Conservation (phyloP, 64 coral and sea anemone genomes). For the Trachythela sp. region DNA sequence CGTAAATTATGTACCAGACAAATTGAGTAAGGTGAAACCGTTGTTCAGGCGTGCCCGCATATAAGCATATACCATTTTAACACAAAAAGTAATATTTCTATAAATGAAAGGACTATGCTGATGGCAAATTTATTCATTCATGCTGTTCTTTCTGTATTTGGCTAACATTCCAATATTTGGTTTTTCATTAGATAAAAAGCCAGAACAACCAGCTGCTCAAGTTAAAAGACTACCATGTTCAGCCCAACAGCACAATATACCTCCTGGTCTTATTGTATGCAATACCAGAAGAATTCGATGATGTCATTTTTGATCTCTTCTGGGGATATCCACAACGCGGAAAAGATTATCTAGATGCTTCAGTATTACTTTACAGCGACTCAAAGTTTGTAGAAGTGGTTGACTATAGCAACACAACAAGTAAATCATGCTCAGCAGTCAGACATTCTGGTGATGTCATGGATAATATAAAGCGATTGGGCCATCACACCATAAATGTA, state of each 20-base stretch:
- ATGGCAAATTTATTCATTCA: background rate
- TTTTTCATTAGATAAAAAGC: background rate
- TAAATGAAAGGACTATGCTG: no score
- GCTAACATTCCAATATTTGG: background rate
- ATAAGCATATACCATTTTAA: no score
- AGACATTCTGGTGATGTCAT: constrained; percentile 84
- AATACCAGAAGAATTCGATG: constrained; percentile 64
- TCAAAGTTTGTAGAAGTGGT: constrained; percentile 44
- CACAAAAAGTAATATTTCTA: no score
- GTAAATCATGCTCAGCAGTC: constrained; percentile 28
- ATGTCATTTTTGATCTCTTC: constrained; percentile 84
- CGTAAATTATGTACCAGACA: no score
- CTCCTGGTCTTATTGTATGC: constrained; percentile 88
- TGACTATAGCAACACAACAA: constrained; percentile 14
- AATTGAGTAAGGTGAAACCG: no score
- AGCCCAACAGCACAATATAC: constrained; percentile 55
- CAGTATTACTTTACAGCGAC: constrained; percentile 83
- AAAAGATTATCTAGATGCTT: constrained; percentile 69
- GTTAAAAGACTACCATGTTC: constrained; percentile 64
- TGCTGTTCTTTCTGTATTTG: background rate
- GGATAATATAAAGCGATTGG: constrained; percentile 33
- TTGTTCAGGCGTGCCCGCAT: no score
- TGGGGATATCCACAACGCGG: constrained; percentile 73
- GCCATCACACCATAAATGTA: constrained; percentile 78
- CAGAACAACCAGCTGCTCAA: background rate